Percentiles rank a stretch among this genome's conserved stretches.
phyloP scores from a whole-genome alignment of 1,140 invertebrate genomes.

The Globodera rostochiensis region DNA sequence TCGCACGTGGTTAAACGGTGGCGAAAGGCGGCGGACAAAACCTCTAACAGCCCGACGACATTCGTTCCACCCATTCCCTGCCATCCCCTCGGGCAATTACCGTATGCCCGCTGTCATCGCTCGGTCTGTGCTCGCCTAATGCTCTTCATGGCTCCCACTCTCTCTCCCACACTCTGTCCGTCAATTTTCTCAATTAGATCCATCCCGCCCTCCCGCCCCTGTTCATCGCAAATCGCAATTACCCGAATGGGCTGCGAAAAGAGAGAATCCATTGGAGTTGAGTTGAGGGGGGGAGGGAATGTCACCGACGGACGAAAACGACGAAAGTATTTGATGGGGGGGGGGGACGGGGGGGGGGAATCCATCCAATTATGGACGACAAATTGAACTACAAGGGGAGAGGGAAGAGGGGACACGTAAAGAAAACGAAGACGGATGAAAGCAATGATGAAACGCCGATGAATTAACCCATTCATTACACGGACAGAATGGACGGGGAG shows the following conservation, averaged over 20 bases:
- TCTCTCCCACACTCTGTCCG: background rate
- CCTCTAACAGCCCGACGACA: no score
- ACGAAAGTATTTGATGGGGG: background rate
- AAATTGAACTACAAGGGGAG: background rate
- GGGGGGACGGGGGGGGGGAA: background rate
- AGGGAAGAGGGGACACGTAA: no score
- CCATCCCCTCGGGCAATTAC: background rate
- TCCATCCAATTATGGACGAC: slow-evolving; percentile 11
- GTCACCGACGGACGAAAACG: background rate
- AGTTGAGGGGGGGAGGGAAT: background rate
- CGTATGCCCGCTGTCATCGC: background rate
- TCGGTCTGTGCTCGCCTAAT: background rate
- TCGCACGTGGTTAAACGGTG: no score
- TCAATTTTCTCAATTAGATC: slow-evolving; percentile 16
- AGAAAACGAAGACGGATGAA: no score
- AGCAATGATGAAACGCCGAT: no score
- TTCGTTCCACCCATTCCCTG: background rate
- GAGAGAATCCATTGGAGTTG: background rate
- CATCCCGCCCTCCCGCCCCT: background rate
- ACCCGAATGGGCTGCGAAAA: slow-evolving; percentile 14
- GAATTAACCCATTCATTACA: no score
- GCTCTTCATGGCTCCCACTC: background rate
- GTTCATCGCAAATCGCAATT: slow-evolving; percentile 5
- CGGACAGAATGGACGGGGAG: no score
- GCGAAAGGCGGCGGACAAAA: no score